Conservation (phyloP, 1,140 invertebrate species). For the Drosophila ohnishii region DNA sequence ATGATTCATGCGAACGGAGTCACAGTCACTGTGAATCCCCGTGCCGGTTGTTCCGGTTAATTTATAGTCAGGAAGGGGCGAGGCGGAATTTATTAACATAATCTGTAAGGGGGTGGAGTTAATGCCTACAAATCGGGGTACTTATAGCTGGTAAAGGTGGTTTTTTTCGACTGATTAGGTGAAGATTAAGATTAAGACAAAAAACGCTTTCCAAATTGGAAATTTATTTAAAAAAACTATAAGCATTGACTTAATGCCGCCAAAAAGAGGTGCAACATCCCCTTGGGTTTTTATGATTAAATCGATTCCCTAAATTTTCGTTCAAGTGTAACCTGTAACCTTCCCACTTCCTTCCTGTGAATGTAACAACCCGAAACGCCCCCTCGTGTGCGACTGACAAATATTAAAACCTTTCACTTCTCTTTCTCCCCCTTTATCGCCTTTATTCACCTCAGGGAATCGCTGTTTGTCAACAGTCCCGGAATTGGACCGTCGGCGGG, state of each 20-base stretch:
- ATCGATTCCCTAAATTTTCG: too few species aligned
- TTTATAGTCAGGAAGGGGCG: conserved; percentile 18
- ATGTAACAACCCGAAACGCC: neutral
- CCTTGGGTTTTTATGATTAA: neutral
- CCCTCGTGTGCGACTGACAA: conserved; percentile 46
- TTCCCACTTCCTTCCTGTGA: neutral
- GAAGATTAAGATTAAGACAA: too few species aligned
- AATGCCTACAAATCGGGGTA: neutral
- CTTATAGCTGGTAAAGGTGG: neutral
- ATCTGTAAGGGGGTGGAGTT: neutral
- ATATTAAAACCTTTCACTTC: conserved; percentile 61
- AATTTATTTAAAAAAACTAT: neutral
- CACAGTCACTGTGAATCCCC: conserved; percentile 13
- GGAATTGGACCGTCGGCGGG: conserved; percentile 34
- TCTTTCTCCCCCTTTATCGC: conserved; percentile 9
- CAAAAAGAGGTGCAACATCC: neutral
- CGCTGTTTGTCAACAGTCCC: conserved; percentile 79
- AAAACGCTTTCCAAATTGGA: too few species aligned
- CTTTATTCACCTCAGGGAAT: conserved; percentile 62
- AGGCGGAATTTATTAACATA: conserved; percentile 13
- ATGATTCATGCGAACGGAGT: conserved; percentile 42
- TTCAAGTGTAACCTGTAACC: neutral
- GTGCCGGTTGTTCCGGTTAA: conserved; percentile 29
- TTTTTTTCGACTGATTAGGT: neutral
- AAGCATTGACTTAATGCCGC: too few species aligned